Evolutionary conservation across 2,888 invertebrate genomes (phyloP).

Genomic region (Prosopocoilus inquinatus): DNA sequence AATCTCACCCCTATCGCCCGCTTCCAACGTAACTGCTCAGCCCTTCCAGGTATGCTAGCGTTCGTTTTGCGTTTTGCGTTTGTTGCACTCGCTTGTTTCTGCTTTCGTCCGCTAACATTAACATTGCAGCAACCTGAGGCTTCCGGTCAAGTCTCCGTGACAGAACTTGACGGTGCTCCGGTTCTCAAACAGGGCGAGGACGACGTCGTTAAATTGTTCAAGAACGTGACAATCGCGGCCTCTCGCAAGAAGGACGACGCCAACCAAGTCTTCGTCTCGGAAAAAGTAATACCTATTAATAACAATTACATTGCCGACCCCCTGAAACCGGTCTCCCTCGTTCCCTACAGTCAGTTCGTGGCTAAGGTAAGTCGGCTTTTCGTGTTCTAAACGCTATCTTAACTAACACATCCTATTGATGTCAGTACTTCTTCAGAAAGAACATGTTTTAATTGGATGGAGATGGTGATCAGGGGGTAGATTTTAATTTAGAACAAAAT

Average conservation of each 20-base stretch:
- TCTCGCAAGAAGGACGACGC: too few relatives aligned
- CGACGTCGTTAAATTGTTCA: neutral
- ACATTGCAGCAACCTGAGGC: neutral
- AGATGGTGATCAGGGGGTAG: too few relatives aligned
- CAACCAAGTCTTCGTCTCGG: neutral
- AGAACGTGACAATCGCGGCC: neutral
- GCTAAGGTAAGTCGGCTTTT: conserved; percentile 15
- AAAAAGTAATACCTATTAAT: conserved; percentile 26
- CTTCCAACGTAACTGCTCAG: conserved; percentile 57
- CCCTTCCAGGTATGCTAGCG: conserved; percentile 62
- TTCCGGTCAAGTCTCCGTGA: neutral
- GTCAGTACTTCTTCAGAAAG: neutral
- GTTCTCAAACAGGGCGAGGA: neutral
- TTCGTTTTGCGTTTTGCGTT: neutral
- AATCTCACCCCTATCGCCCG: conserved; percentile 58
- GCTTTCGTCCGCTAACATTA: neutral
- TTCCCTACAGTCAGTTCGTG: conserved; percentile 41
- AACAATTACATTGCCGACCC: conserved; percentile 28
- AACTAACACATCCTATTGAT: too few relatives aligned
- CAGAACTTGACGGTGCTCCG: conserved; percentile 4
- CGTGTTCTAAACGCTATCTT: neutral
- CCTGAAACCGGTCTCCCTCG: conserved; percentile 38
- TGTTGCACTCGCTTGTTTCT: neutral
- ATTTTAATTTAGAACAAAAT: too few relatives aligned
- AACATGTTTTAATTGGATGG: too few relatives aligned